Percentiles rank a stretch among this genome's conserved stretches.
These are phyloP conservation scores for Mungos mungo DNA, from an alignment of 2,113 vertebrate species.

Conservation along the genomic window DNA sequence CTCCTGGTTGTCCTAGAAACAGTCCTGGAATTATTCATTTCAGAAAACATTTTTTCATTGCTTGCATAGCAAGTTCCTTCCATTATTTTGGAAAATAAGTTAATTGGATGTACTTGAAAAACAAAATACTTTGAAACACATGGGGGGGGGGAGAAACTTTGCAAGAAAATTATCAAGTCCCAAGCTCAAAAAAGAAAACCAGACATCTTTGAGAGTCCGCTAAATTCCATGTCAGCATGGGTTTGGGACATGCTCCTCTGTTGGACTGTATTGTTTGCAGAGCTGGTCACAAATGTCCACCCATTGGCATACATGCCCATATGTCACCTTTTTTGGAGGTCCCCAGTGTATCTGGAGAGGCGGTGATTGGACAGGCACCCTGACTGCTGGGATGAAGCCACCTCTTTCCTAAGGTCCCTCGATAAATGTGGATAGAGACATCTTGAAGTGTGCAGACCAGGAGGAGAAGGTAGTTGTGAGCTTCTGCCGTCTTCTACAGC, in stretches of 20 bases:
- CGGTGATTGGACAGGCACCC: not conserved
- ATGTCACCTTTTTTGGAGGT: not conserved
- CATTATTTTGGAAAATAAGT: conserved; percentile 69
- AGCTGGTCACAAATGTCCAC: not conserved
- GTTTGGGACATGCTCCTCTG: not conserved
- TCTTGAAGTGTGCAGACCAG: not conserved
- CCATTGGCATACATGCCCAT: not conserved
- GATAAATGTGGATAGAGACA: not conserved
- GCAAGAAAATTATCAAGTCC: conserved; percentile 24
- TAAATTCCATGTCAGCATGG: not conserved
- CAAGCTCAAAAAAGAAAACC: conserved; percentile 33
- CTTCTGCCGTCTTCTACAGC: not conserved
- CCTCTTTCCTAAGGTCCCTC: not conserved
- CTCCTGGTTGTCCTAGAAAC: conserved; percentile 75
- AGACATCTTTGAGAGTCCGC: not conserved
- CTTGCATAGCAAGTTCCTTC: conserved; percentile 58
- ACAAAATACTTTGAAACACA: conserved; percentile 46
- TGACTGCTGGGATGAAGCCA: not conserved
- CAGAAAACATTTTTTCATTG: conserved; percentile 52
- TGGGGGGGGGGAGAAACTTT: not conserved
- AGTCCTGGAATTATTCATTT: conserved; percentile 58
- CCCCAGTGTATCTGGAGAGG: not conserved
- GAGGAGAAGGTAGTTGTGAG: not conserved
- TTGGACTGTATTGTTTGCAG: not conserved
- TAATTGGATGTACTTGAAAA: conserved; percentile 57